Evolutionary conservation across 2,888 invertebrate genomes (phyloP).

Genomic region (Dromius quadrimaculatus): DNA sequence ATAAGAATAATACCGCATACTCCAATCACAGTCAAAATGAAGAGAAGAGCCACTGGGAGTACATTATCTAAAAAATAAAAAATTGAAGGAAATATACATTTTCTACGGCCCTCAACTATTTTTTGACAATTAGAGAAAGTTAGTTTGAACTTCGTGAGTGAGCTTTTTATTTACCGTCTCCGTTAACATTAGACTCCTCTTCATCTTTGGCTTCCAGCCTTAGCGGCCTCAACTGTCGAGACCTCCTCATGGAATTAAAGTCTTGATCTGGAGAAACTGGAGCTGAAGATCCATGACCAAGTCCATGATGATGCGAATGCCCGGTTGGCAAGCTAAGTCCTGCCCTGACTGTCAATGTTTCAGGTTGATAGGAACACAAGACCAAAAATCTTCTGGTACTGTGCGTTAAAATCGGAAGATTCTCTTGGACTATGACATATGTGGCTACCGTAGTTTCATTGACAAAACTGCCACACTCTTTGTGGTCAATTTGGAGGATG

Average conservation of each 20-base stretch:
- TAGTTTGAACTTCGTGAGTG: neutral
- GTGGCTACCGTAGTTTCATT: slow-evolving; percentile 85
- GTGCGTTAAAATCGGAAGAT: slow-evolving; percentile 84
- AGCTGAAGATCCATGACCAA: slow-evolving; percentile 66
- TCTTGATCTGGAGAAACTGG: slow-evolving; percentile 68
- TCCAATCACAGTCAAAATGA: slow-evolving; percentile 69
- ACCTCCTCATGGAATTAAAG: slow-evolving; percentile 66
- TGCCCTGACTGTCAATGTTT: slow-evolving; percentile 84
- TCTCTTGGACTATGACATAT: slow-evolving; percentile 86
- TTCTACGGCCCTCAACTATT: no score
- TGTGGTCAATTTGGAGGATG: slow-evolving; percentile 80
- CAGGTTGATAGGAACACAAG: slow-evolving; percentile 84
- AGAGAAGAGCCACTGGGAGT: slow-evolving; percentile 68
- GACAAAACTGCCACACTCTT: slow-evolving; percentile 74
- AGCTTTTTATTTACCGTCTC: slow-evolving; percentile 13
- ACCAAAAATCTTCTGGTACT: slow-evolving; percentile 84
- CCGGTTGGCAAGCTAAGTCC: slow-evolving; percentile 79
- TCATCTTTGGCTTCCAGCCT: slow-evolving; percentile 68
- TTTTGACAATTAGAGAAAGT: neutral
- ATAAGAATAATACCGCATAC: slow-evolving; percentile 68
- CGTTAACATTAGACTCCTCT: slow-evolving; percentile 60
- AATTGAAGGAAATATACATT: neutral
- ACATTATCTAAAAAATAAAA: slow-evolving; percentile 66
- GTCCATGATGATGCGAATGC: slow-evolving; percentile 63
- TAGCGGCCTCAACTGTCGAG: slow-evolving; percentile 68